A percentile compares a stretch with the other conserved stretches of the same genome.
These are phyloP conservation scores for Bufo bufo DNA, from an alignment of 2,113 vertebrate species.

Conservation along the genomic window DNA sequence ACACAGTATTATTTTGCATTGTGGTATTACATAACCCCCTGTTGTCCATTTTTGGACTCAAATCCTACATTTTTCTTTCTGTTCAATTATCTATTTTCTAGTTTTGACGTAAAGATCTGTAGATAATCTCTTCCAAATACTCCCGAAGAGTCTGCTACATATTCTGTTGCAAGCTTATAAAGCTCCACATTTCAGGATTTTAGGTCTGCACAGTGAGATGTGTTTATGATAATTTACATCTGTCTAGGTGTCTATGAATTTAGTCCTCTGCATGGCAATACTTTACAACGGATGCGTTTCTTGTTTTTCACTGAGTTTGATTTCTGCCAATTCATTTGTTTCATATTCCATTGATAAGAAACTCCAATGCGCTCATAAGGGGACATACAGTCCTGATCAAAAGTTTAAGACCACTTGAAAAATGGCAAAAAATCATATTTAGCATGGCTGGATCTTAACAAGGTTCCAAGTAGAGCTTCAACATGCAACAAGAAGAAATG, in stretches of 20 bases:
- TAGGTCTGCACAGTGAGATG: neutral
- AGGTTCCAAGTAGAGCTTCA: too few relatives aligned
- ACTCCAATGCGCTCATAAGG: too few relatives aligned
- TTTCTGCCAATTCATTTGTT: neutral
- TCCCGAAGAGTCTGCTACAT: neutral
- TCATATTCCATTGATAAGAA: neutral
- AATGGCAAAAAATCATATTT: too few relatives aligned
- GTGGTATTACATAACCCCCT: neutral
- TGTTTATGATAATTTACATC: neutral
- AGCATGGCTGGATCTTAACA: too few relatives aligned
- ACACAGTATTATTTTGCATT: conserved; percentile 11
- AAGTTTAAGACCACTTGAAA: too few relatives aligned
- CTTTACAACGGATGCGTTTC: neutral
- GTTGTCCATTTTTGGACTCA: neutral
- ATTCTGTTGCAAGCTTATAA: neutral
- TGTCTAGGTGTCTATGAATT: neutral
- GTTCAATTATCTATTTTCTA: neutral
- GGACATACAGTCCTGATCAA: too few relatives aligned
- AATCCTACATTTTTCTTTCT: neutral
- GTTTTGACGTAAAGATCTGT: neutral
- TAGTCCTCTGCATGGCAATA: neutral
- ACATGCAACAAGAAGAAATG: too few relatives aligned
- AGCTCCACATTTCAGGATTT: neutral
- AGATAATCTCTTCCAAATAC: neutral
- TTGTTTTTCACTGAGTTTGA: neutral